phyloP scores from a whole-genome alignment of 2,888 invertebrate species.

The Drosophila trichaetosa region DNA sequence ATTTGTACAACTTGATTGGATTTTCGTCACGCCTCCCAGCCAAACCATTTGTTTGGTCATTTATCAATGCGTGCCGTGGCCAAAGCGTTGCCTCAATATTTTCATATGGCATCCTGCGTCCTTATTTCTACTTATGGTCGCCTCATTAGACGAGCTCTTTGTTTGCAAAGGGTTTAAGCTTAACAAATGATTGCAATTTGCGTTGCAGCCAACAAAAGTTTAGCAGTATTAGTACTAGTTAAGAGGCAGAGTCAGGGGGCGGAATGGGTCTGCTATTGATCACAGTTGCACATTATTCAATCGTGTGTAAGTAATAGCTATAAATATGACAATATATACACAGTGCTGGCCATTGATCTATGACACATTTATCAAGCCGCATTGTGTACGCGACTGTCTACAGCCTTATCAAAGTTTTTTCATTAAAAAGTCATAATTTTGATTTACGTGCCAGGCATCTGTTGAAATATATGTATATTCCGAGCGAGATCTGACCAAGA shows the following conservation, averaged over 20 bases:
- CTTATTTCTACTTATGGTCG: conserved; percentile 48
- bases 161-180: conserved; percentile 71
- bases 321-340: conserved; percentile 48
- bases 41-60: conserved; percentile 52
- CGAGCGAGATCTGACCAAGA: conserved; percentile 6
- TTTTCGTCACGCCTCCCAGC: conserved; percentile 77
- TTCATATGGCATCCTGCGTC: conserved; percentile 31
- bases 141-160: conserved; percentile 65
- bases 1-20: conserved; percentile 78
- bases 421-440: conserved; percentile 73
- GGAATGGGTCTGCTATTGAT: conserved; percentile 21
- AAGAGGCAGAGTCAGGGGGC: neutral
- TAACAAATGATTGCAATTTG: conserved; percentile 74
- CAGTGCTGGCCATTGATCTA: conserved; percentile 38
- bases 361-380: conserved; percentile 26
- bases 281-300: conserved; percentile 72
- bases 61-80: conserved; percentile 51
- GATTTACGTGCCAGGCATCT: conserved; percentile 70
- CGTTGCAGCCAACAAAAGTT: conserved; percentile 35
- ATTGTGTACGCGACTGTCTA: conserved; percentile 12
- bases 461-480: conserved; percentile 47
- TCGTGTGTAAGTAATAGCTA: conserved; percentile 80
- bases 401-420: conserved; percentile 43
- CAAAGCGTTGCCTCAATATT: conserved; percentile 43
- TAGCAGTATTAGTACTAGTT: conserved; percentile 8